Conservation (phyloP, 2,888 invertebrate species). For the Sphinx pinastri region DNA sequence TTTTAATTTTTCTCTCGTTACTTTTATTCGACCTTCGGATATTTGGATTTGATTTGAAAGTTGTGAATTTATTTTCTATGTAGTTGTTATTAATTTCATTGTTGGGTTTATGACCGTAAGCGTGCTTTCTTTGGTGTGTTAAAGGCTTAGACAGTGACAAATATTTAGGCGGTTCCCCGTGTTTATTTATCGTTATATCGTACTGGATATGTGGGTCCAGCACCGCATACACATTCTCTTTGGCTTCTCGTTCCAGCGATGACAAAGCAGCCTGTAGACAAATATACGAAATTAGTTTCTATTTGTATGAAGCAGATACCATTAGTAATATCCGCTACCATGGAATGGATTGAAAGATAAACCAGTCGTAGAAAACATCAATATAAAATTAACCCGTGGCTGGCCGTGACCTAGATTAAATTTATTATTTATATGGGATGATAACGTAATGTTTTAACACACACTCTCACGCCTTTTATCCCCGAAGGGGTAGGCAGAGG, state of each 20-base stretch:
- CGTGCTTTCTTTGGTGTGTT: conserved; percentile 79
- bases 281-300: conserved; percentile 27
- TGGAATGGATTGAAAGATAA: background rate
- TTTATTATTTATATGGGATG: background rate
- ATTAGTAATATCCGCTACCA: background rate
- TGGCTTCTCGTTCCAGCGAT: conserved; percentile 81
- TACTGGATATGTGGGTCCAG: conserved; percentile 82
- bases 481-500: no score
- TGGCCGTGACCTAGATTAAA: background rate
- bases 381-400: background rate
- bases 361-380: background rate
- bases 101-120: conserved; percentile 63
- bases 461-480: no score
- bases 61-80: conserved; percentile 59
- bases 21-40: conserved; percentile 66
- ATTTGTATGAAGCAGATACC: no score
- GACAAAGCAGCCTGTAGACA: conserved; percentile 72
- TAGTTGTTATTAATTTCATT: conserved; percentile 70
- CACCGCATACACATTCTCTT: conserved; percentile 83
- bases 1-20: conserved; percentile 50
- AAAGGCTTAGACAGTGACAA: conserved; percentile 80
- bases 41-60: conserved; percentile 66
- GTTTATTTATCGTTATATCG: conserved; percentile 81
- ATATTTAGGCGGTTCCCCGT: conserved; percentile 81
- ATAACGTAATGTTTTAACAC: background rate